phyloP scores from a whole-genome alignment of 2,888 invertebrate species.

The Homarus gammarus region DNA sequence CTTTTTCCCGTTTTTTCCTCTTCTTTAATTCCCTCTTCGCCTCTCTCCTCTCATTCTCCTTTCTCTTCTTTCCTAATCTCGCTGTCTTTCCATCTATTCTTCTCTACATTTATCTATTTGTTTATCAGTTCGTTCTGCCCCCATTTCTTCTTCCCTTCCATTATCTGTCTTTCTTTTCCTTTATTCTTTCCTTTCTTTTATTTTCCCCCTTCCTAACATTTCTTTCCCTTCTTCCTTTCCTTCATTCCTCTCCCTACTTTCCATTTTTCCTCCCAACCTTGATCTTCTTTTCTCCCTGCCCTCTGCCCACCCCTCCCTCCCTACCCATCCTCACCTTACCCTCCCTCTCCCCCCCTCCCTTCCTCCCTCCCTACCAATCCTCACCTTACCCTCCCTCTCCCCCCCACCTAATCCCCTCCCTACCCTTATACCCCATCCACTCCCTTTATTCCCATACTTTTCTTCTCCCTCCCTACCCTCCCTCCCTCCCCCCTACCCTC shows the following conservation, averaged over 20 bases:
- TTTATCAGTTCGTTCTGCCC: too few species aligned
- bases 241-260: too few species aligned
- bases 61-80: too few species aligned
- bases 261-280: too few species aligned
- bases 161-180: neutral
- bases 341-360: conserved; percentile 3
- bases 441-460: neutral
- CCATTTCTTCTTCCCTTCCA: too few species aligned
- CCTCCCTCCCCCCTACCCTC: neutral
- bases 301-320: neutral
- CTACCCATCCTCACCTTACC: neutral
- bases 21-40: neutral
- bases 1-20: neutral
- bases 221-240: too few species aligned
- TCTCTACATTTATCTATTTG: neutral
- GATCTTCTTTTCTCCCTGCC: too few species aligned
- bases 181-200: too few species aligned
- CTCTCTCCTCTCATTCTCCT: neutral
- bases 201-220: too few species aligned
- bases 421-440: neutral
- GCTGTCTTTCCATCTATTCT: too few species aligned
- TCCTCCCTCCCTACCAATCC: neutral
- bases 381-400: neutral
- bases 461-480: neutral
- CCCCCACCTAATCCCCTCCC: neutral